These are phyloP conservation scores for Ictidomys tridecemlineatus DNA, from an alignment of 2,113 vertebrate genomes.

Conservation along the genomic window DNA sequence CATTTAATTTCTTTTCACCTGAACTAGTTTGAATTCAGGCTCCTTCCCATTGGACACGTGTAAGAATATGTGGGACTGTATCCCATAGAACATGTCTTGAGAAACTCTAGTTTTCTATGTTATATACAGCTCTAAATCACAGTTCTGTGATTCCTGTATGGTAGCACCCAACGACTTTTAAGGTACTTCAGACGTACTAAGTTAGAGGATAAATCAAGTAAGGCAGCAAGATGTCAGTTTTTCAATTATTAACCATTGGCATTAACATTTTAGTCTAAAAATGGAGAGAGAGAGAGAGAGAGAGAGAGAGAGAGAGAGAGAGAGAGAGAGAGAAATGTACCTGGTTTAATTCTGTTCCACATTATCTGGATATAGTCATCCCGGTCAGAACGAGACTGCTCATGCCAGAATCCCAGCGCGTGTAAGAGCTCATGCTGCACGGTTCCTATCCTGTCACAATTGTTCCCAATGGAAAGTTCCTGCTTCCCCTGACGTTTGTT, in stretches of 20 bases:
- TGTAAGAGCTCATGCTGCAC: constrained; percentile 95
- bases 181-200: neutral
- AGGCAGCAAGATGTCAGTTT: neutral
- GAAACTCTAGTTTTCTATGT: neutral
- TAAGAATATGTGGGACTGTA: neutral
- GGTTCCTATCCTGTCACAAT: constrained; percentile 91
- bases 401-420: constrained; percentile 95
- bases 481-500: constrained; percentile 90
- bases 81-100: neutral
- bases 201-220: neutral
- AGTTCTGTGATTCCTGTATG: neutral
- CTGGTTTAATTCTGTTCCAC: constrained; percentile 90
- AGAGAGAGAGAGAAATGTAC: constrained; percentile 81
- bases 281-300: neutral
- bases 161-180: neutral
- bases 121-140: neutral
- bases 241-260: neutral
- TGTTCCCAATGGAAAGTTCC: constrained; percentile 90
- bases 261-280: neutral
- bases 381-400: constrained; percentile 93
- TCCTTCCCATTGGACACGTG: neutral
- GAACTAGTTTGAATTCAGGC: neutral
- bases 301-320: neutral
- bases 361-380: constrained; percentile 93
- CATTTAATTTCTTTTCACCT: neutral